Conservation (phyloP, 1,140 invertebrate genomes). For the Spodoptera frugiperda region DNA sequence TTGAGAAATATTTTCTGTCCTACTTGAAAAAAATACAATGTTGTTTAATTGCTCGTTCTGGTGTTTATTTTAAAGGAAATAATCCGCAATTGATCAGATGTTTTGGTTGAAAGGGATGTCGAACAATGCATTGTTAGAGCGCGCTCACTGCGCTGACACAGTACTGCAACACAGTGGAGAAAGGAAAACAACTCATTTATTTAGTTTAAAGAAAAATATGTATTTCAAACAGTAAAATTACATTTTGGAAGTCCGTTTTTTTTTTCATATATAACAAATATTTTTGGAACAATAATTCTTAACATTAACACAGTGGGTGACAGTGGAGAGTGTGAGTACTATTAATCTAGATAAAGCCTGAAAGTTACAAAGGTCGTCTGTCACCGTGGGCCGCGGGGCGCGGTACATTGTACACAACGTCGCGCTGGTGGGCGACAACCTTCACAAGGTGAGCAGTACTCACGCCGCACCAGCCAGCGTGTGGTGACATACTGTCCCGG, state of each 20-base stretch:
- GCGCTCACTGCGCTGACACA: neutral
- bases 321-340: too few species aligned
- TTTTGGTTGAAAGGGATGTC: neutral
- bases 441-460: neutral
- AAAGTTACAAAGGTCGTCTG: neutral
- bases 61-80: constrained; percentile 6
- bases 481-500: neutral
- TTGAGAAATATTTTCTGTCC: too few species aligned
- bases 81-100: constrained; percentile 2
- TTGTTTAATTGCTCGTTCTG: neutral
- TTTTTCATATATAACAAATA: too few species aligned
- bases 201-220: too few species aligned
- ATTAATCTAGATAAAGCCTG: too few species aligned
- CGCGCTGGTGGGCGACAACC: constrained; percentile 4
- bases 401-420: neutral
- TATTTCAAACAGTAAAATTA: too few species aligned
- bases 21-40: neutral
- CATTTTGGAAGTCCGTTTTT: too few species aligned
- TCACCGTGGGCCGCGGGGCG: neutral
- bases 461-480: neutral
- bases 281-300: too few species aligned
- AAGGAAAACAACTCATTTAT: too few species aligned
- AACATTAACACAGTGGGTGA: too few species aligned
- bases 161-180: neutral
- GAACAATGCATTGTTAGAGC: constrained; percentile 17